Conservation (phyloP, 2,797 vertebrate species). For the Clarias fuscus region DNA sequence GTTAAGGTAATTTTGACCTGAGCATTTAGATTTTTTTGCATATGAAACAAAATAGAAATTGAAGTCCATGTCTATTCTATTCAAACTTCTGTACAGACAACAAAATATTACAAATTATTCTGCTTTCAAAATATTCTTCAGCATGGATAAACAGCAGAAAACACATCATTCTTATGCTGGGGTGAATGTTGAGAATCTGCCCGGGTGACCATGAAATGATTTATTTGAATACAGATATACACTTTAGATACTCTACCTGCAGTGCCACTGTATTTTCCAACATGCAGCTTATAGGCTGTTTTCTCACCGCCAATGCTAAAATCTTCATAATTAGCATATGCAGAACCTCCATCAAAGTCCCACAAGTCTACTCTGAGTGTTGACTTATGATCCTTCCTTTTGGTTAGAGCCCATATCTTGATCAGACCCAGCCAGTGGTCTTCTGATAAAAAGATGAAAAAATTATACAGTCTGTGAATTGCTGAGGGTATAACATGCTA, state of each 20-base stretch:
- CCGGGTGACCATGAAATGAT: no score
- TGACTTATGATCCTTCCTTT: conserved; percentile 41
- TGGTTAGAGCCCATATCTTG: conserved; percentile 61
- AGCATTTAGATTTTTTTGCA: background rate
- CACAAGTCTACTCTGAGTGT: conserved; percentile 63
- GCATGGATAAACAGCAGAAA: background rate
- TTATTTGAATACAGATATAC: background rate
- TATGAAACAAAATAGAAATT: background rate
- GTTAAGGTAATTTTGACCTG: background rate
- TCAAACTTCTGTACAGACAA: background rate
- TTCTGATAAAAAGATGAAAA: background rate
- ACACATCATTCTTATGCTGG: background rate
- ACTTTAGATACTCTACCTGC: conserved; percentile 59
- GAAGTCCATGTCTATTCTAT: background rate
- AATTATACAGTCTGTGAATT: background rate
- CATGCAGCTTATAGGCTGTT: conserved; percentile 55
- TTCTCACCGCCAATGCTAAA: conserved; percentile 60
- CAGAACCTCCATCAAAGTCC: conserved; percentile 59
- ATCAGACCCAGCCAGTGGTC: conserved; percentile 72
- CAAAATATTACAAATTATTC: background rate
- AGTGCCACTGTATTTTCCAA: conserved; percentile 61
- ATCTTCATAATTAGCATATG: conserved; percentile 57
- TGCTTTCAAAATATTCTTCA: background rate
- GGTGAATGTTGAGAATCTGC: background rate
- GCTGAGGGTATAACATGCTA: background rate